Evolutionary conservation across 2,113 vertebrate species (phyloP), one percentile per base, ranked within the genome.

Genomic region (Ibidorhyncha struthersii): DNA sequence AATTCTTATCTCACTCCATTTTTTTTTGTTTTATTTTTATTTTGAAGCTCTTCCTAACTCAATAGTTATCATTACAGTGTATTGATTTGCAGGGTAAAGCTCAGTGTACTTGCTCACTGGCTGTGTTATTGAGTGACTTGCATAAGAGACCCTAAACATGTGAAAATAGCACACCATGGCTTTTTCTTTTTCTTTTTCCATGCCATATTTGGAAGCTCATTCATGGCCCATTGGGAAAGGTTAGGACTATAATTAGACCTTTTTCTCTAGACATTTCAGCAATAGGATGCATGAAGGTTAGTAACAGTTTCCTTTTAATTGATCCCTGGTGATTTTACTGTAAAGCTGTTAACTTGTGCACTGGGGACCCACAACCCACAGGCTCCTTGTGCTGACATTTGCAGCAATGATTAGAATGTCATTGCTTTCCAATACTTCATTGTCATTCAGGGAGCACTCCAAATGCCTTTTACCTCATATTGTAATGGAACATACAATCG

Each of bases 381-480:
- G 90, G 95, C 97, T 98, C 94, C 95, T 98, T 97, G 95, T 82
- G 87, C 95, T 98, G 98, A 98, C 98, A 98, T 98, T 98, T 98
- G 96, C 95, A 94, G 95, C 96, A 96, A 98, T 97, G 97, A 98
- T 98, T 98, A 98, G 97, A 98, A 98, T 98, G 97, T 98, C 98
- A 98, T 97, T 98, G 96, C 97, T 97, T 98, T 96, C 96, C 97
- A 81, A 97, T 98, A 96, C 96, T 96, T 98, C 96, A 98, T 98
- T 98, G 97, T 96, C 97, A 98, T 98, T 98, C 98, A 96, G 95
- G 72, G 93, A 96, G 76, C 86, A 93, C 67, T 85, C 25, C 30
- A 89, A 74, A 95, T 94, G 86, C 92, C 89, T 97, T 97, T 97
- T 95, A 62, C 79, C 38, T 97, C 70, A 36, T 97, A 49, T 78